Evolutionary conservation across 2,888 invertebrate genomes (phyloP).

Genomic region (Eurytoma adleriae): DNA sequence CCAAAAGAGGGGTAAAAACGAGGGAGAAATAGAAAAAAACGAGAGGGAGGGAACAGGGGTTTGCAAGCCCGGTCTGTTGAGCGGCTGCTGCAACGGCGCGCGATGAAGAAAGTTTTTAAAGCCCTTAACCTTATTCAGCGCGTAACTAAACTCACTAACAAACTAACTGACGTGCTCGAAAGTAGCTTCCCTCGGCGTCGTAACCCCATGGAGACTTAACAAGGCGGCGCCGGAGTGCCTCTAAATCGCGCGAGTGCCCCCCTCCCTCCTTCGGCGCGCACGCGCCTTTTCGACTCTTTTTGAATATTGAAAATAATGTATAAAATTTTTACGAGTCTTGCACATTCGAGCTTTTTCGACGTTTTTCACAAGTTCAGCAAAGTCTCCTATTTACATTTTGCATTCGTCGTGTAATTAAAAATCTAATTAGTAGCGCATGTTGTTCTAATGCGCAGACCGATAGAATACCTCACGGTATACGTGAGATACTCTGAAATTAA

Average conservation of each 20-base stretch:
- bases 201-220: conserved; percentile 68
- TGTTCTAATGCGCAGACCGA: no score
- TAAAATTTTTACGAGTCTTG: no score
- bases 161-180: conserved; percentile 68
- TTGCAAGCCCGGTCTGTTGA: conserved; percentile 9
- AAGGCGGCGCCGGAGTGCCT: conserved; percentile 65
- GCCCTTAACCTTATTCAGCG: conserved; percentile 68
- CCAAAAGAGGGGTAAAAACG: conserved; percentile 2
- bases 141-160: conserved; percentile 67
- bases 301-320: no score
- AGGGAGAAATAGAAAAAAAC: conserved; percentile 34
- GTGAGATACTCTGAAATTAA: no score
- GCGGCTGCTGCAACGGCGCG: conserved; percentile 42
- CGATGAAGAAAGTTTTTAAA: conserved; percentile 67
- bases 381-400: no score
- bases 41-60: background rate
- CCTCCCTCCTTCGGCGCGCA: background rate
- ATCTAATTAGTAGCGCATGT: no score
- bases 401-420: no score
- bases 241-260: conserved; percentile 60
- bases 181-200: conserved; percentile 60
- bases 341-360: no score
- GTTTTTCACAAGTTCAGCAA: no score
- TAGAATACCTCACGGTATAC: no score
- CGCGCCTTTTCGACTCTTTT: no score